These are phyloP conservation scores for Eucidaris tribuloides DNA, from an alignment of 35 echinoderm and acorn worm species.

Conservation along the genomic window DNA sequence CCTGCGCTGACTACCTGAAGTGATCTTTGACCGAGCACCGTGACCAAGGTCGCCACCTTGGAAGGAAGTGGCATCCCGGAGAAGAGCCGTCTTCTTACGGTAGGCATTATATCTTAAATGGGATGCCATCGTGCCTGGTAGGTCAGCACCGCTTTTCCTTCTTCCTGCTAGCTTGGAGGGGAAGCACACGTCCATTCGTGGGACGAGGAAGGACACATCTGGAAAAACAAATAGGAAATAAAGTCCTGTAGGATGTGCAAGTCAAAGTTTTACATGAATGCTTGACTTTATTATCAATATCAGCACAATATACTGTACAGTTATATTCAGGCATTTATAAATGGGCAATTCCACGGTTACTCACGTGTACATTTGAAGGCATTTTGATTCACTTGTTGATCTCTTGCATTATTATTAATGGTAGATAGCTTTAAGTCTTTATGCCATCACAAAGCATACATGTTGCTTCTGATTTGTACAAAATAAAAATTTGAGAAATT, in stretches of 20 bases:
- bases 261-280: not conserved
- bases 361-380: not conserved
- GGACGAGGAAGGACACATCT: constrained; percentile 4
- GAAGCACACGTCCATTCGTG: constrained; percentile 14
- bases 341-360: not conserved
- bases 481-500: too few relatives aligned
- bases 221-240: not conserved
- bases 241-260: not conserved
- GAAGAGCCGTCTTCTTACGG: not conserved
- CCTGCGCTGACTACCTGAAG: not conserved
- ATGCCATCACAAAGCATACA: too few relatives aligned
- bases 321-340: not conserved
- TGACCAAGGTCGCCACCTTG: not conserved
- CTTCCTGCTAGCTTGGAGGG: constrained; percentile 3
- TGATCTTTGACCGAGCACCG: not conserved
- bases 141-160: not conserved
- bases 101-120: constrained; percentile 1
- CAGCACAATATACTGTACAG: not conserved
- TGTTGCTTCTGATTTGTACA: too few relatives aligned
- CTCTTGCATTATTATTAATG: too few relatives aligned
- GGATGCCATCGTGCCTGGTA: not conserved
- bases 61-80: not conserved
- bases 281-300: not conserved
- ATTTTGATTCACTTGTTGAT: too few relatives aligned
- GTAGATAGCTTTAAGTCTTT: too few relatives aligned